Evolutionary conservation across 2,113 vertebrate species (phyloP).

Genomic region (Gallinago media): DNA sequence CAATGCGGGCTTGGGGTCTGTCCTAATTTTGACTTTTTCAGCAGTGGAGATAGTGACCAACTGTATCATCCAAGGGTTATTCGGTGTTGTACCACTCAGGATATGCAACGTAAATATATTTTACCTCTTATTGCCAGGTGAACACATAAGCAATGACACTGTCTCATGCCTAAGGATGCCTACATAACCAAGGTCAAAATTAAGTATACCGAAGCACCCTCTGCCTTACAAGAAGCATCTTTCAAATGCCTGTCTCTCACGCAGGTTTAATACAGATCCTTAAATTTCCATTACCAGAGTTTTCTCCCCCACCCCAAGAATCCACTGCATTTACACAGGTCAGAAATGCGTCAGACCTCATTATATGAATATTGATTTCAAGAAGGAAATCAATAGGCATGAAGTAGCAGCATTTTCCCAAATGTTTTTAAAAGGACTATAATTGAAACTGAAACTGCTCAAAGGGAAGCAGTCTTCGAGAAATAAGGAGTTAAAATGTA

Average conservation of each 20-base stretch:
- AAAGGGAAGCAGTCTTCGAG: too few relatives aligned
- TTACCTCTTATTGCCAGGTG: neutral
- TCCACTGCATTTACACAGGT: constrained; percentile 38
- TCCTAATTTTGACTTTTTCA: neutral
- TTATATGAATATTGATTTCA: constrained; percentile 65
- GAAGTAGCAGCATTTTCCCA: constrained; percentile 30
- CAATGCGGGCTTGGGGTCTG: fast-evolving
- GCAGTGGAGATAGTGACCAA: neutral
- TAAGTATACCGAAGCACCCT: neutral
- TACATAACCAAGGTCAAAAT: neutral
- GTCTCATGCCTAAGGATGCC: neutral
- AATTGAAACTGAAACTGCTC: too few relatives aligned
- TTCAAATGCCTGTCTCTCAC: neutral
- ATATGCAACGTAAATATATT: neutral
- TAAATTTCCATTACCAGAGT: constrained; percentile 15
- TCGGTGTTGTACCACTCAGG: neutral
- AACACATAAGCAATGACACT: neutral
- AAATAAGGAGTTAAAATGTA: too few relatives aligned
- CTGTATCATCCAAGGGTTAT: neutral
- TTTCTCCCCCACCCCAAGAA: neutral
- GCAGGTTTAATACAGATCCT: neutral
- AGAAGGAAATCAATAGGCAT: constrained; percentile 34
- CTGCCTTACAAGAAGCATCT: neutral
- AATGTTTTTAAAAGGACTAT: constrained; percentile 26
- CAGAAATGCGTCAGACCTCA: constrained; percentile 15